Evolutionary conservation across 2,797 vertebrate genomes (phyloP), one percentile per base, ranked within the genome.

Genomic region (Diplodus sargus): DNA sequence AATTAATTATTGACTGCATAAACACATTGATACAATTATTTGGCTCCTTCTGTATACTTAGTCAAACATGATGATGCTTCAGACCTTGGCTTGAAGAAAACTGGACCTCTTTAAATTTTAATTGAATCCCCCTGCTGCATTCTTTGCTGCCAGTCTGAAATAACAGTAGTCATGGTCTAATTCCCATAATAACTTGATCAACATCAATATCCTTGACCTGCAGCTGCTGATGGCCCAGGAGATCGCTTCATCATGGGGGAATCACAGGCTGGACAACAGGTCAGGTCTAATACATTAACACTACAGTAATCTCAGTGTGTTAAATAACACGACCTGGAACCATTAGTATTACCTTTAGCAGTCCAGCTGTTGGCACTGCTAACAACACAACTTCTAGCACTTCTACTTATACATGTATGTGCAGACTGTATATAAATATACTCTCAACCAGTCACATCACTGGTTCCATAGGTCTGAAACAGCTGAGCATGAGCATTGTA

Each of bases 221-320:
- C 87, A 99, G 97, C 98, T 95, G 98, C 98, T 77, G 98, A 99
- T 81, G 98, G 98, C 69, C 98, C 98, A 45, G 98, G 98, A 91
- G 98, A 99, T 94, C 96, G 98, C 78, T 99, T 99, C 94, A 99
- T 99, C 94, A 99, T 99, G 92, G 98, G 98, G 78, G 97, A 99
- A 89, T 99, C 98, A 64, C 97, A 99, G 94, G 98, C 98, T 78
- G 98, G 98, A 90, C 97, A 99, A 79, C 98, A 99, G 97, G 98
- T 99, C 84, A 96, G 95, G 82, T 42, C 53, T 76, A 66, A 83
- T 20, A 75, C 53, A 54, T 34, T 49, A 86, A 81, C 76, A 67
- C 68, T 42, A 8, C 15, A 14, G 9, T 57, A 22, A 23, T 23
- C 22, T 56, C 25, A 7, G 5, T n/a, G 18, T 39, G 11, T 8